A percentile compares a stretch with the other conserved stretches of the same genome.
phyloP scores from a whole-genome alignment of 2,888 invertebrate genomes.

The Perdita meconis region DNA sequence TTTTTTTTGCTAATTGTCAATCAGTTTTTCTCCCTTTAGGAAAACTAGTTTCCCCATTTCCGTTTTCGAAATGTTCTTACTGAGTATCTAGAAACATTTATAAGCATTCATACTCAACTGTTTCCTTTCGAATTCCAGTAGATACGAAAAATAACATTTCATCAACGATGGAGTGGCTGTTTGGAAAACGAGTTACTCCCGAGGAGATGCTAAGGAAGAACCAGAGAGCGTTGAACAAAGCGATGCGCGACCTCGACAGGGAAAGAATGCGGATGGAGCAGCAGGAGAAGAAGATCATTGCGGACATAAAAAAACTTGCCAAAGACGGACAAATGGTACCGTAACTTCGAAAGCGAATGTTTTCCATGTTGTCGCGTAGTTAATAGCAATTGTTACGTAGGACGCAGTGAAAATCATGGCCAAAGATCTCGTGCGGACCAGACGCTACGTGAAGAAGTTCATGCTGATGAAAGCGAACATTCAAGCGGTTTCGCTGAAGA shows the following conservation, averaged over 20 bases:
- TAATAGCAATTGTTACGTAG: constrained; percentile 83
- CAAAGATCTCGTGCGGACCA: constrained; percentile 97
- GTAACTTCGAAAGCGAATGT: not conserved
- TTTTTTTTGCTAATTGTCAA: too few relatives aligned
- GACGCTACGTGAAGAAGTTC: constrained; percentile 98
- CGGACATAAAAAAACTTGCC: constrained; percentile 99
- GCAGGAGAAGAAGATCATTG: constrained; percentile 99
- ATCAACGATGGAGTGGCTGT: constrained; percentile 94
- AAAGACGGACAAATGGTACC: constrained; percentile 99
- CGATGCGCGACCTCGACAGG: constrained; percentile 98
- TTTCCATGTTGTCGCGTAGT: not conserved
- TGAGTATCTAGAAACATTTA: too few relatives aligned
- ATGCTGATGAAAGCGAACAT: constrained; percentile 99
- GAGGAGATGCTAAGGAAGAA: constrained; percentile 99
- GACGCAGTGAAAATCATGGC: constrained; percentile 99
- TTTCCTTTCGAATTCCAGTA: not conserved
- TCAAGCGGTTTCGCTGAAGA: constrained; percentile 98
- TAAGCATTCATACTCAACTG: not conserved
- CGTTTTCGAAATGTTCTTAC: too few relatives aligned
- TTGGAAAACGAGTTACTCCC: constrained; percentile 97
- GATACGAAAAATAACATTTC: not conserved
- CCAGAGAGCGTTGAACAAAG: constrained; percentile 98
- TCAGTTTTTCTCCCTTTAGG: too few relatives aligned
- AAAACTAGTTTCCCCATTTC: too few relatives aligned
- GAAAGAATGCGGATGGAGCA: constrained; percentile 98